Evolutionary conservation across 1,140 invertebrate genomes (phyloP), one percentile per base, ranked within the genome.

Genomic region (Hypothenemus hampei): DNA sequence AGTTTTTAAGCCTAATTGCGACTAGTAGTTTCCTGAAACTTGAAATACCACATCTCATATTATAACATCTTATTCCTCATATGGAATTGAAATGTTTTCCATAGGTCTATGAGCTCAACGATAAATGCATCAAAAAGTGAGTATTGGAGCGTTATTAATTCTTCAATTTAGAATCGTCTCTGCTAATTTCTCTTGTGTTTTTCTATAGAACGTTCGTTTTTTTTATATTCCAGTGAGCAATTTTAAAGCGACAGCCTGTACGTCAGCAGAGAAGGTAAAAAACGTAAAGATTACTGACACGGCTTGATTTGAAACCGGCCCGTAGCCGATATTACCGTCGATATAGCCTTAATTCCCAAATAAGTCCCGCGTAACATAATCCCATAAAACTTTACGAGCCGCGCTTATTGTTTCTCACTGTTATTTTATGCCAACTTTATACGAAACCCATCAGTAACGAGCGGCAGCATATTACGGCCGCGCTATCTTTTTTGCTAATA

Each of bases 351-450:
- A 50, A 37, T 50, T 50, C 40, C 47, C 47, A 50, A 50, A 50
- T 50, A 50, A 39, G 47, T 50, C 33, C 36, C 23, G 44, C 47
- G 47, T 39, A 50, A 50, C 36, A 50, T 50, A 39, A 50, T 37
- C 47, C 22, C 50, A 39, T 53, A 53, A 53, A 53, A 43, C 31
- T 53, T 53, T 44, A 53, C 39, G 50, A 53, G 19, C 11, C 22
- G 21, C 20, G 50, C 40, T 43, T 16, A 50, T 50, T 50, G 39
- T 53, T 53, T 53, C 50, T 53, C 50, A 53, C 50, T 39, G 37
- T 11, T 44, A 44, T 53, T 44, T 53, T 53, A 44, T 44, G 21
- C 18, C 33, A 51, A 21, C 48, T 53, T 13, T 53, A 53, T 53
- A 22, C 37, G 39, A 43, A 39, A 21, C 50, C 18, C 36, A 23